Evolutionary conservation across 2,113 vertebrate genomes (phyloP).

Genomic region (Triplophysa siluroides): DNA sequence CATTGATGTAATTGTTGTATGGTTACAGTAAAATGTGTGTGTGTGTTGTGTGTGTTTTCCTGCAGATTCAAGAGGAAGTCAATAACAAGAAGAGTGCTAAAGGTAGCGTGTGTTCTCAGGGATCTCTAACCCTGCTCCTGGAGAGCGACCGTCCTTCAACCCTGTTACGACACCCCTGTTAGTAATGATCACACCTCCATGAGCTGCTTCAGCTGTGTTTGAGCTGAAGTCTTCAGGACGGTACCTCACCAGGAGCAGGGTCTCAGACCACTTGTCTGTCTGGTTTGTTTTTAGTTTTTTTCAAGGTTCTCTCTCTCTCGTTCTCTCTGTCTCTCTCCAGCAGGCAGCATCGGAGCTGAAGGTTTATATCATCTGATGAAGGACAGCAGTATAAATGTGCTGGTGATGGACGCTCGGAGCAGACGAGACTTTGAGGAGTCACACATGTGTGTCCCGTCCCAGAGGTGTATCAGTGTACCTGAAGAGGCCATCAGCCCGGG

Average conservation of each 20-base stretch:
- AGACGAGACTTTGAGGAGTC: conserved; percentile 86
- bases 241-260: too few relatives aligned
- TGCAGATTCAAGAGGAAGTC: conserved; percentile 84
- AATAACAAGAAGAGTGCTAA: conserved; percentile 71
- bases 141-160: too few relatives aligned
- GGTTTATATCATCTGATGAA: conserved; percentile 89
- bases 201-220: too few relatives aligned
- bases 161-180: too few relatives aligned
- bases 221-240: too few relatives aligned
- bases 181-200: too few relatives aligned
- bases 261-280: too few relatives aligned
- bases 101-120: not conserved
- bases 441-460: conserved; percentile 79
- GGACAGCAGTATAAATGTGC: conserved; percentile 80
- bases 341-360: conserved; percentile 85
- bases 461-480: conserved; percentile 83
- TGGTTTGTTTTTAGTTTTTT: conserved; percentile 47
- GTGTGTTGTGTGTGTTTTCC: not conserved
- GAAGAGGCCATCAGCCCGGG: conserved; percentile 91
- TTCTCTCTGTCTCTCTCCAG: conserved; percentile 1
- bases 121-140: not conserved
- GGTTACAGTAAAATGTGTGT: not conserved
- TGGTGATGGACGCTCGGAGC: conserved; percentile 92
- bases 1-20: conserved; percentile 11
- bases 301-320: conserved; percentile 46